Evolutionary conservation across 2,888 invertebrate species (phyloP).

Genomic region (Yponomeuta sedellus): DNA sequence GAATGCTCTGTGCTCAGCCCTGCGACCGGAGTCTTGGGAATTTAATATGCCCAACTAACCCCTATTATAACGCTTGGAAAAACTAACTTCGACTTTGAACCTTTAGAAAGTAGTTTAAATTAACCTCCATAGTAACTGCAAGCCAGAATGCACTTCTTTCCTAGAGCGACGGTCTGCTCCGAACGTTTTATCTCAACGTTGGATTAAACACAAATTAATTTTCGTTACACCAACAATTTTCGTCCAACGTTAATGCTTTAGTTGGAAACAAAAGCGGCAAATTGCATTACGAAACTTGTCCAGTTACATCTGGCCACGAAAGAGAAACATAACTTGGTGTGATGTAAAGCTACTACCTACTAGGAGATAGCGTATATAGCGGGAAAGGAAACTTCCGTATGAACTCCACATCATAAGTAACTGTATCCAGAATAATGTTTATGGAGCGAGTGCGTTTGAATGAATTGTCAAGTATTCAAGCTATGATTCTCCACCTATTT

Average conservation of each 20-base stretch:
- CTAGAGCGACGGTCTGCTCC: neutral
- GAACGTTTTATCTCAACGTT: neutral
- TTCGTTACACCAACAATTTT: neutral
- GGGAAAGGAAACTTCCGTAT: too few species aligned
- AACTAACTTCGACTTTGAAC: too few species aligned
- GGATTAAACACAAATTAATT: neutral
- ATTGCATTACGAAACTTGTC: constrained; percentile 14
- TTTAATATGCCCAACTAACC: too few species aligned
- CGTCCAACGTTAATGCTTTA: neutral
- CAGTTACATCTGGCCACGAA: constrained; percentile 14
- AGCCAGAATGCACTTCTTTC: neutral
- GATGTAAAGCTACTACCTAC: constrained; percentile 1
- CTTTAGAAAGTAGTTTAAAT: neutral
- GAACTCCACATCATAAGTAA: too few species aligned
- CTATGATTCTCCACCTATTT: too few species aligned
- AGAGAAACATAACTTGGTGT: constrained; percentile 5
- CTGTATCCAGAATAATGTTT: too few species aligned
- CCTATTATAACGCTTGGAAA: too few species aligned
- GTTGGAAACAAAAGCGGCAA: constrained; percentile 11
- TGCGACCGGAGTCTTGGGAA: too few species aligned
- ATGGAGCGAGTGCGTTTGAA: too few species aligned
- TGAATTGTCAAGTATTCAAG: too few species aligned
- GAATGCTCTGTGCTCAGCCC: too few species aligned
- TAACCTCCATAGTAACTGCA: neutral
- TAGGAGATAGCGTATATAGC: too few species aligned